These are phyloP conservation scores for Apocheima hispidaria DNA, from an alignment of 2,888 invertebrate species.

Conservation along the genomic window DNA sequence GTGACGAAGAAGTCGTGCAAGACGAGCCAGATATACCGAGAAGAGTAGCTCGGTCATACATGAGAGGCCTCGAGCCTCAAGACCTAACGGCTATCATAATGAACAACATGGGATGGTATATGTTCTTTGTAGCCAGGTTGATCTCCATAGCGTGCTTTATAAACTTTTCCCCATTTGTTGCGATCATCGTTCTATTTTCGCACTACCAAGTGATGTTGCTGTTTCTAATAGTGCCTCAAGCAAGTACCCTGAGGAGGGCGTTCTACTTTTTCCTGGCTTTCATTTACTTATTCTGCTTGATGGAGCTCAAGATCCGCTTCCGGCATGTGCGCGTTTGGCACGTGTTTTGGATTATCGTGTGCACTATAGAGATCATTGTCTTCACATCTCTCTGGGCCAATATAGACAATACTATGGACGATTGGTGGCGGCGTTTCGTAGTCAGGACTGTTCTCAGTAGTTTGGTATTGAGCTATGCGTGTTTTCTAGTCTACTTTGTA, in stretches of 20 bases:
- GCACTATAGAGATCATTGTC: conserved; percentile 88
- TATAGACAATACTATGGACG: conserved; percentile 80
- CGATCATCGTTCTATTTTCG: conserved; percentile 85
- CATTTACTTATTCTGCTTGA: conserved; percentile 90
- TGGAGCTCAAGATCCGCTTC: conserved; percentile 93
- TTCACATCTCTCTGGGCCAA: conserved; percentile 90
- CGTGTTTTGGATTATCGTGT: conserved; percentile 88
- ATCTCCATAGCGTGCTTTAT: conserved; percentile 90
- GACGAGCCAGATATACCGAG: conserved; percentile 75
- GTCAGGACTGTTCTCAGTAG: conserved; percentile 87
- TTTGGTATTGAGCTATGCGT: conserved; percentile 85
- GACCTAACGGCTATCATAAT: conserved; percentile 89
- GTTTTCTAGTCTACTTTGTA: conserved; percentile 88
- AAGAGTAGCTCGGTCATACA: conserved; percentile 78
- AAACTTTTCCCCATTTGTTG: conserved; percentile 87
- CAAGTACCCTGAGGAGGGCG: conserved; percentile 80
- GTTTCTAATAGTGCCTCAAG: conserved; percentile 88
- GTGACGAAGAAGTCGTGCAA: conserved; percentile 63
- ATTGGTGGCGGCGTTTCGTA: conserved; percentile 90
- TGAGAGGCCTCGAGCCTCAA: conserved; percentile 90
- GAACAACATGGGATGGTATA: conserved; percentile 91
- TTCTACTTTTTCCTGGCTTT: conserved; percentile 91
- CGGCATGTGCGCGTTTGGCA: conserved; percentile 90
- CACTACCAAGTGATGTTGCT: conserved; percentile 89
- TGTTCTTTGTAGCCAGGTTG: conserved; percentile 90